Conservation (phyloP, 2,888 invertebrate species). For the Urechis unicinctus region DNA sequence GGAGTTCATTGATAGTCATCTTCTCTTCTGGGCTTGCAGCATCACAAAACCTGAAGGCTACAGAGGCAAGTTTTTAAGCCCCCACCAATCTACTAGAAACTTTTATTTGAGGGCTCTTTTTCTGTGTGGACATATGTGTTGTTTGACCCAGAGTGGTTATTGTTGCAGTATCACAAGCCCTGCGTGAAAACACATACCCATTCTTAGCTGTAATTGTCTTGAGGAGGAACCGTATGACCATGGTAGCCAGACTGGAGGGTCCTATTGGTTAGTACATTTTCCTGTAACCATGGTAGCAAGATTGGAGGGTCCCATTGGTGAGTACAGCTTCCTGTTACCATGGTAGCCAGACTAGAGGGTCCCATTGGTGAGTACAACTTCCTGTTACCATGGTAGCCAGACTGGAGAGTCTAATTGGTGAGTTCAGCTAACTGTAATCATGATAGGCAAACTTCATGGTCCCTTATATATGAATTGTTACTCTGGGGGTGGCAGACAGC, state of each 20-base stretch:
- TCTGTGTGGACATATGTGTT: too few species aligned
- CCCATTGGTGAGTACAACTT: conserved; percentile 56
- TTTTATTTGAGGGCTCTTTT: neutral
- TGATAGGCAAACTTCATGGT: conserved; percentile 83
- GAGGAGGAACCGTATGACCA: conserved; percentile 85
- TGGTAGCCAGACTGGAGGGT: conserved; percentile 83
- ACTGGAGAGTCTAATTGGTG: too few species aligned
- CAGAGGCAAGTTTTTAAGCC: conserved; percentile 54
- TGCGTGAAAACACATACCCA: conserved; percentile 77
- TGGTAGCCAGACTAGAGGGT: conserved; percentile 83
- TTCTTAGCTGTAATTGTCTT: conserved; percentile 84
- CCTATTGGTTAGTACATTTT: conserved; percentile 56
- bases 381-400: neutral
- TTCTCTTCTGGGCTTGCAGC: conserved; percentile 91
- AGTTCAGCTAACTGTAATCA: conserved; percentile 93
- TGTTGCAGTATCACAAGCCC: conserved; percentile 70
- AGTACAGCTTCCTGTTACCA: conserved; percentile 93
- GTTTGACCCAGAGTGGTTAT: too few species aligned
- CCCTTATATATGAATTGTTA: too few species aligned
- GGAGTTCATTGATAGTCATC: conserved; percentile 66
- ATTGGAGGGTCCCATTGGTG: too few species aligned
- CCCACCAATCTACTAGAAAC: neutral
- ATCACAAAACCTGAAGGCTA: conserved; percentile 84
- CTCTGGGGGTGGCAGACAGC: too few species aligned
- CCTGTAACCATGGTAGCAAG: neutral